A percentile compares a stretch with the other conserved stretches of the same genome.
These are phyloP conservation scores for Xenotilapia longispinis DNA, from an alignment of 2,113 vertebrate species.

Conservation along the genomic window DNA sequence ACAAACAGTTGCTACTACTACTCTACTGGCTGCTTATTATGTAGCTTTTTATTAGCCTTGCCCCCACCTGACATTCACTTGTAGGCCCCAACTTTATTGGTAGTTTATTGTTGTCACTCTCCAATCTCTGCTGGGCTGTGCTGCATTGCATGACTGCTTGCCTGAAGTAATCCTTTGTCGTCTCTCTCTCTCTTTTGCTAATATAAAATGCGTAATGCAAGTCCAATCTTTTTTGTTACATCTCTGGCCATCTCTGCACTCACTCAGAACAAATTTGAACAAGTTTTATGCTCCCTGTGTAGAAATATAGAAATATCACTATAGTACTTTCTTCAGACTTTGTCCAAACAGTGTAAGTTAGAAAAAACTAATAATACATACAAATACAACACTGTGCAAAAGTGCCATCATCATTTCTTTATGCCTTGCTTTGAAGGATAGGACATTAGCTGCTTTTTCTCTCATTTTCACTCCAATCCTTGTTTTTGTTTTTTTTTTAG, in stretches of 20 bases:
- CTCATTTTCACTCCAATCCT: fast-evolving
- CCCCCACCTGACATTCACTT: not conserved
- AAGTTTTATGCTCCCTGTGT: not conserved
- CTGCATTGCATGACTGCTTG: not conserved
- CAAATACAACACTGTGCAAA: not conserved
- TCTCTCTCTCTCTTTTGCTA: not conserved
- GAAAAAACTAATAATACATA: not conserved
- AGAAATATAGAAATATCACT: not conserved
- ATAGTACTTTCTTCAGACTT: not conserved
- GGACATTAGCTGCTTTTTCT: not conserved
- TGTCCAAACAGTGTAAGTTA: not conserved
- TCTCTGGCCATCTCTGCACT: not conserved
- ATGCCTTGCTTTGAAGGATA: not conserved
- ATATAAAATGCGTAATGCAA: not conserved
- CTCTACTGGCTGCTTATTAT: not conserved
- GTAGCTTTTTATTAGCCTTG: not conserved
- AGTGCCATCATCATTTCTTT: not conserved
- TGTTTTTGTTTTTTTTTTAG: not conserved
- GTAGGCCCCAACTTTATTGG: not conserved
- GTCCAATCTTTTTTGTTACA: not conserved
- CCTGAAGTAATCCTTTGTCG: not conserved
- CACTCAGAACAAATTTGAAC: not conserved
- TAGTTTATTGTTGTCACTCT: not conserved
- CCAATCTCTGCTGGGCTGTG: not conserved
- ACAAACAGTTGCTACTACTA: not conserved